Evolutionary conservation across 2,888 invertebrate species (phyloP).

Genomic region (Sylvicola cinctus): DNA sequence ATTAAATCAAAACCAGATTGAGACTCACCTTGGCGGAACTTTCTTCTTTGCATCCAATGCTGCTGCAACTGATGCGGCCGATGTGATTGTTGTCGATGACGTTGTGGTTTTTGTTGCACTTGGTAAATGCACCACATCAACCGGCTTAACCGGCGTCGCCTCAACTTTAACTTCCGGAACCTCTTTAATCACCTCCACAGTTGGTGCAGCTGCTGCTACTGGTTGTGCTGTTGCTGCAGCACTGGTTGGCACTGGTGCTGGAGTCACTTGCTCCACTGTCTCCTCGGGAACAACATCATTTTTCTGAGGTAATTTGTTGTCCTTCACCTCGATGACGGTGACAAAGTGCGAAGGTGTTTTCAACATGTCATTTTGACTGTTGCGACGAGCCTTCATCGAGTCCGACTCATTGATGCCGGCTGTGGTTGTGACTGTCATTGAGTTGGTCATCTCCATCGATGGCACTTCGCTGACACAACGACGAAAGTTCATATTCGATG

Average conservation of each 20-base stretch:
- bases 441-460: conserved; percentile 9
- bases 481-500: conserved; percentile 27
- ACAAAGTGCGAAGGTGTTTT: conserved; percentile 38
- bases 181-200: conserved; percentile 4
- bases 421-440: too few species aligned
- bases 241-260: conserved; percentile 1
- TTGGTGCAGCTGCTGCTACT: conserved; percentile 1
- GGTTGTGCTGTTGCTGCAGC: background rate
- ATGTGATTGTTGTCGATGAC: conserved; percentile 5
- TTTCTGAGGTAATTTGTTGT: conserved; percentile 35
- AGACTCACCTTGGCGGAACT: conserved; percentile 39
- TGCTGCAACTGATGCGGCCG: conserved; percentile 2
- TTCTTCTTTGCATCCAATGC: conserved; percentile 35
- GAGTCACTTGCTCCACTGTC: conserved; percentile 16
- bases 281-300: conserved; percentile 27
- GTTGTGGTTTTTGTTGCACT: conserved; percentile 5
- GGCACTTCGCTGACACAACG: conserved; percentile 32
- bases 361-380: conserved; percentile 9
- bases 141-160: conserved; percentile 8
- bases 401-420: too few species aligned
- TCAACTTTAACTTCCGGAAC: conserved; percentile 7
- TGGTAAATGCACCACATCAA: too few species aligned
- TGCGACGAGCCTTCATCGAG: too few species aligned
- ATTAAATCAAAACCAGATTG: background rate
- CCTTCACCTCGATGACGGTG: conserved; percentile 77